Base-by-base conservation (phyloP, 2,797 vertebrate genomes). In the Rhodeus uyekii region DNA sequence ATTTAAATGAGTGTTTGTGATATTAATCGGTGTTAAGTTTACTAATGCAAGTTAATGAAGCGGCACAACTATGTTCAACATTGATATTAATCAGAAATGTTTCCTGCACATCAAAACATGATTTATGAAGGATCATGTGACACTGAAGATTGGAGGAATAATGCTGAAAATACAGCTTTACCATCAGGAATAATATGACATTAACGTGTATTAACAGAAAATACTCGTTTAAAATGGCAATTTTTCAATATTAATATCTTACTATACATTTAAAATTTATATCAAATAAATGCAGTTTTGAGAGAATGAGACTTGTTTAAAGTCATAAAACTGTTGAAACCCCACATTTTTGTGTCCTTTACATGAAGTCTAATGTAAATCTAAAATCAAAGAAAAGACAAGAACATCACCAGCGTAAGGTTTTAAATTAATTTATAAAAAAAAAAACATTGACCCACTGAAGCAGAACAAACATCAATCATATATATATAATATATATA, bases 391-490 rank as follows among this genome's bases (percentile, higher is more conserved):
- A 48, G 55, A 68, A 83, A 84, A 79, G 22, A 67, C 16, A 42
- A 16, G 60, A 39, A 85, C 36, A 36, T 10, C 55, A 48, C 24
- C 39, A 22, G 27, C 27, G 68, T 69, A 85, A 86, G 89, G 88
- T 90, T 94, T 94, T 94, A 95, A 95, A 94, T 95, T 94, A 95
- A 95, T 95, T 95, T 94, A 94, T 94, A 90, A 90, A 92, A 82
- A 80, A 78, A 83, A 79, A 86, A 73, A 29, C 89, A 92, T 92
- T 93, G 92, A 91, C 92, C 93, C 93, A 94, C 90, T 91, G 87
- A 92, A 94, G 93, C 93, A 92, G 92, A 93, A 94, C 92, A 92
- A 94, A 94, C 91, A 93, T 91, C 84, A 81, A 92, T 86, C 76
- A 81, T 78, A 83, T n/a, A n/a, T n/a, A n/a, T n/a, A n/a, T n/a